Base-by-base conservation (phyloP, 2,888 invertebrate genomes). In the Cheilosia urbana region DNA sequence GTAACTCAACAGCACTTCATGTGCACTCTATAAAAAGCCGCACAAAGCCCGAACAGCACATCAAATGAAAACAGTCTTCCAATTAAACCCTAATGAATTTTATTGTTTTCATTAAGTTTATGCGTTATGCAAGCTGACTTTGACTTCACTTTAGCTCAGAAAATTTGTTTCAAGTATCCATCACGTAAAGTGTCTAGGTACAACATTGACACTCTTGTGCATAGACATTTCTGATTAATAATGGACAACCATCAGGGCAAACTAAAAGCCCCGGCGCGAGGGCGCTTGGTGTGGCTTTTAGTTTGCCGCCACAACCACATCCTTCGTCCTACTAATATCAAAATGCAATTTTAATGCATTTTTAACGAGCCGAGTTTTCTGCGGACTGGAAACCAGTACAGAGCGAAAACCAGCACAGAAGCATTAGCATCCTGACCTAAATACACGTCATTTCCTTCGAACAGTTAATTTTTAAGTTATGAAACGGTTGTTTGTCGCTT, bases 311-410 rank as follows among this genome's bases (percentile, higher is more conserved):
- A 24, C 13, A 24, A 21, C 27, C 30, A 71, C 11, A 47, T 63
- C 63, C 72, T 73, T 51, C 53, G 66, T 73, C 47, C 53, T 24
- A 42, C 45, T 57, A 51, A 57, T 76, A 58, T 76, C 55, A 79
- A 75, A 69, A 79, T 69, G 75, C 68, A 69, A 79, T 75, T 75
- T 69, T 73, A 83, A 83, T 83, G 79, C 79, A 79, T 79, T 79
- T 79, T 83, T 79, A 83, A 83, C 69, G 83, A 83, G 73, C 30
- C 15, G 62, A 66, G 63, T 78, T 60, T 45, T 71, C 68, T 63
- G 30, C 55, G 63, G 76, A 62, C 47, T 62, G 15, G 19, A 69
- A 49, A 42, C 42, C n/a, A 69, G 42, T 6, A 27, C 27, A 6
- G 27, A 27, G 27, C 37, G 21, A 6, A 75, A 27, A 45, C 19